These are phyloP conservation scores for Mimas tiliae DNA, from an alignment of 2,888 invertebrate genomes.

Conservation along the genomic window DNA sequence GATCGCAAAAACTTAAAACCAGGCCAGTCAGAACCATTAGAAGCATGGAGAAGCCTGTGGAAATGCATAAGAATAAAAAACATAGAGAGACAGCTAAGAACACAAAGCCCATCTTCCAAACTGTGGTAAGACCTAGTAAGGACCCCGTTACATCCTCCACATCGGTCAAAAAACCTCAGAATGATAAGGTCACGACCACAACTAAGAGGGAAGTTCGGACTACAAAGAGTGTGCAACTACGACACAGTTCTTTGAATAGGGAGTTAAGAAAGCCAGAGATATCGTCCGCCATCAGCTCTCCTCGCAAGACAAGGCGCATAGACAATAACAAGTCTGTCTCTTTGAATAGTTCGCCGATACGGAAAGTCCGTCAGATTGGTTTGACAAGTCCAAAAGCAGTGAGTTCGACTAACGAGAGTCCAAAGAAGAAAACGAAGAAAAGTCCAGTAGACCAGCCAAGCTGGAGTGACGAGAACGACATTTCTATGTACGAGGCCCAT, in stretches of 20 bases:
- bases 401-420: constrained; percentile 71
- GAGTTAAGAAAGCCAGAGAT: constrained; percentile 71
- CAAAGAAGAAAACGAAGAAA: constrained; percentile 72
- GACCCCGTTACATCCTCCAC: constrained; percentile 69
- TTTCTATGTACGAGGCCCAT: constrained; percentile 80
- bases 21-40: constrained; percentile 67
- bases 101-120: constrained; percentile 78
- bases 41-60: constrained; percentile 74
- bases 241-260: constrained; percentile 76
- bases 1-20: constrained; percentile 70
- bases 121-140: constrained; percentile 69
- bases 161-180: constrained; percentile 55
- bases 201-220: constrained; percentile 69
- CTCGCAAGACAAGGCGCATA: constrained; percentile 75
- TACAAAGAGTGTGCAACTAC: constrained; percentile 65
- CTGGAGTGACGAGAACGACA: constrained; percentile 71
- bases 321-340: constrained; percentile 79
- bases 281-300: constrained; percentile 71
- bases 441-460: constrained; percentile 56
- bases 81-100: constrained; percentile 60
- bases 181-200: constrained; percentile 65
- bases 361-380: constrained; percentile 77
- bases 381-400: constrained; percentile 64
- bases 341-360: constrained; percentile 76
- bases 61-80: constrained; percentile 62